Conservation (phyloP, 2,113 vertebrate species). For the Dendropsophus ebraccatus region DNA sequence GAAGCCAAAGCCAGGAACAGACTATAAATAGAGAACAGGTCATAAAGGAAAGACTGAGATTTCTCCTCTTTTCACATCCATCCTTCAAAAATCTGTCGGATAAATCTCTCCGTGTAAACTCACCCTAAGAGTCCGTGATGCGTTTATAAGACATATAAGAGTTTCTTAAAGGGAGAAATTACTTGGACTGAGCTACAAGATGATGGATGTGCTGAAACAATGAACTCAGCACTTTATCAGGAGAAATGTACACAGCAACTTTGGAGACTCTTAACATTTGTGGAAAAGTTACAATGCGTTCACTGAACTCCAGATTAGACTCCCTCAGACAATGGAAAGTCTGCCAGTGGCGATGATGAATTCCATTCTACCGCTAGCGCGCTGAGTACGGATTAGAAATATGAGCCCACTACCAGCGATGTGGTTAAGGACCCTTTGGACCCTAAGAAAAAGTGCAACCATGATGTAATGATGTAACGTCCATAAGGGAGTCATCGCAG, state of each 20-base stretch:
- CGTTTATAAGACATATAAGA: background rate
- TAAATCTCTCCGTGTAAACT: too few species aligned
- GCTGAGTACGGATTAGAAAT: background rate
- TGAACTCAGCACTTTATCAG: background rate
- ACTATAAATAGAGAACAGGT: too few species aligned
- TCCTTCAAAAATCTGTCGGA: too few species aligned
- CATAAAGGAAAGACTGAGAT: too few species aligned
- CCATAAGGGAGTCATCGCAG: conserved; percentile 42
- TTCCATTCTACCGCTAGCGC: conserved; percentile 17
- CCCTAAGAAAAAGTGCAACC: conserved; percentile 39
- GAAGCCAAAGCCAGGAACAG: too few species aligned
- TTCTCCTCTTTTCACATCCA: too few species aligned
- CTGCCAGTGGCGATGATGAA: conserved; percentile 17
- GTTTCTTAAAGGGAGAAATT: background rate
- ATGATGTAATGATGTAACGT: conserved; percentile 59
- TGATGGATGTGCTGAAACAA: background rate
- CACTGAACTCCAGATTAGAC: background rate
- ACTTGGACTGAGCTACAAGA: background rate
- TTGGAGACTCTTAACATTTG: background rate
- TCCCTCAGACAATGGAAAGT: conserved; percentile 10
- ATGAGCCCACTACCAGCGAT: conserved; percentile 23
- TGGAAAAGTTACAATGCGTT: background rate
- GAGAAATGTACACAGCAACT: background rate
- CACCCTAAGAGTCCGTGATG: background rate
- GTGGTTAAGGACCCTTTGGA: conserved; percentile 52